Conservation (phyloP, 2,113 vertebrate genomes). For the Prietella phreatophila region DNA sequence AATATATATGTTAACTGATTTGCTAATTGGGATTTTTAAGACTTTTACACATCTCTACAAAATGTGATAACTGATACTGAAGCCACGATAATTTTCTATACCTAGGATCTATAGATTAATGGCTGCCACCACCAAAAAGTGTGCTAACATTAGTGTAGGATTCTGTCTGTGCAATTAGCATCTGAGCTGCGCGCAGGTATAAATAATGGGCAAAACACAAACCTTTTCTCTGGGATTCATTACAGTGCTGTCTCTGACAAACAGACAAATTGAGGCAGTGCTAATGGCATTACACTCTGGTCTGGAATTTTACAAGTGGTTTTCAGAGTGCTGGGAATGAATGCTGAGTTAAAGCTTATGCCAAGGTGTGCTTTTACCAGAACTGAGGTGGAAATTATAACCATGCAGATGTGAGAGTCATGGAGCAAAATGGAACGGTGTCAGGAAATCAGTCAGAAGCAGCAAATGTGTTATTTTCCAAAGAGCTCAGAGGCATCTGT, state of each 20-base stretch:
- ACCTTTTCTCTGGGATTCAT: slow-evolving; percentile 47
- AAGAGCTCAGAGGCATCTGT: slow-evolving; percentile 7
- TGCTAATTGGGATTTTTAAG: too few species aligned
- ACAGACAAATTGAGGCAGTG: slow-evolving; percentile 22
- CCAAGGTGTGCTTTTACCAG: background rate
- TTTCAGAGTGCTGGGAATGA: slow-evolving; percentile 18
- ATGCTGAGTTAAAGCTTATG: background rate
- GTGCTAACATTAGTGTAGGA: slow-evolving; percentile 37
- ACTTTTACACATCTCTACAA: background rate
- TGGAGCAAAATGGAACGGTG: background rate
- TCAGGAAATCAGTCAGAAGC: background rate
- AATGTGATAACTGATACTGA: background rate
- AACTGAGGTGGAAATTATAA: background rate
- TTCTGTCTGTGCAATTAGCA: slow-evolving; percentile 41
- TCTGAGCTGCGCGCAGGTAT: slow-evolving; percentile 36
- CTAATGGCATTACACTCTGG: slow-evolving; percentile 47
- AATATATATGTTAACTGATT: too few species aligned
- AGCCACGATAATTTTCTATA: background rate
- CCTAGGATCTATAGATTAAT: background rate
- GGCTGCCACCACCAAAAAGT: background rate
- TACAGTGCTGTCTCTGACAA: slow-evolving; percentile 8
- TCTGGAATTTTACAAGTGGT: slow-evolving; percentile 52
- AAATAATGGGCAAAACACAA: slow-evolving; percentile 30
- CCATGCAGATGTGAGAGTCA: background rate
- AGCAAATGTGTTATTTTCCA: slow-evolving; percentile 5